Evolutionary conservation across 2,113 vertebrate genomes (phyloP).

Genomic region (Eurystomus gularis): DNA sequence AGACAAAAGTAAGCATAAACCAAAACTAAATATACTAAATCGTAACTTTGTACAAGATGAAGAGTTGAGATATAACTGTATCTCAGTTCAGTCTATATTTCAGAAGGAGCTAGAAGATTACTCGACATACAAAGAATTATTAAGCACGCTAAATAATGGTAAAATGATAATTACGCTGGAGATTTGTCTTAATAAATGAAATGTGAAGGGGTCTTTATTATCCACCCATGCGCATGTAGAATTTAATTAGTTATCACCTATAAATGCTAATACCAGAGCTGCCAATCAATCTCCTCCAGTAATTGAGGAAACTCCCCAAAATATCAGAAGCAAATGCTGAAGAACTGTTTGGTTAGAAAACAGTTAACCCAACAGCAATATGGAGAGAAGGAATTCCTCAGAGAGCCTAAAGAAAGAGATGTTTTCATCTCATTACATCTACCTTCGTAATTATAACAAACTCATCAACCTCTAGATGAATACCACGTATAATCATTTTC

Average conservation of each 20-base stretch:
- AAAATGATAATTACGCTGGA: conserved; percentile 54
- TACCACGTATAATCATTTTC: conserved; percentile 80
- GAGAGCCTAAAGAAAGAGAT: conserved; percentile 74
- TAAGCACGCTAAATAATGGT: conserved; percentile 36
- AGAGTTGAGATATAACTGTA: background rate
- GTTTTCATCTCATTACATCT: conserved; percentile 82
- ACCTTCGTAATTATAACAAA: conserved; percentile 83
- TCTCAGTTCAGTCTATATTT: background rate
- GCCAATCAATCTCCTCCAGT: conserved; percentile 24
- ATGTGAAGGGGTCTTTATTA: conserved; percentile 33
- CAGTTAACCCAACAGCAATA: conserved; percentile 72
- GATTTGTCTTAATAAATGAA: conserved; percentile 50
- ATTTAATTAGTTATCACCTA: conserved; percentile 59
- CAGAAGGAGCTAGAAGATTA: background rate
- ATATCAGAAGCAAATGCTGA: background rate
- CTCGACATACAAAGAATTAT: background rate
- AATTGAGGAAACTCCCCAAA: conserved; percentile 18
- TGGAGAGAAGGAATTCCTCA: conserved; percentile 70
- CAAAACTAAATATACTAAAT: background rate
- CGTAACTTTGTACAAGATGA: background rate
- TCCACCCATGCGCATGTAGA: background rate
- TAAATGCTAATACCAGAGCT: conserved; percentile 41
- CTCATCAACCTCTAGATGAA: conserved; percentile 81
- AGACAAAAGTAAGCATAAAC: background rate
- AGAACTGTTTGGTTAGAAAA: conserved; percentile 71